Evolutionary conservation across 2,888 invertebrate genomes (phyloP).

Genomic region (Cephus rjabovi): DNA sequence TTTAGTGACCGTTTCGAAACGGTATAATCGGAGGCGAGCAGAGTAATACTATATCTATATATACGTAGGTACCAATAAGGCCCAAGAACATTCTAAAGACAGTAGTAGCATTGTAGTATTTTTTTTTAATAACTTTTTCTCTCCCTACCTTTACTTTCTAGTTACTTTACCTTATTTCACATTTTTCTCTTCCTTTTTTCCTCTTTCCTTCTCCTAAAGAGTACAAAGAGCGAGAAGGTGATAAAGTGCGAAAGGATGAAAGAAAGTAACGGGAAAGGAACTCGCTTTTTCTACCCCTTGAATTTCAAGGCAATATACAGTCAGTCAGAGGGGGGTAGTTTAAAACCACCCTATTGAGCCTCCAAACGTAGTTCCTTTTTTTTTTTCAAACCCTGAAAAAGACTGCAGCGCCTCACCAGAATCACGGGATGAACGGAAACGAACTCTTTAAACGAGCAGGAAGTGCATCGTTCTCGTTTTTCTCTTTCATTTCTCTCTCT

Average conservation of each 20-base stretch:
- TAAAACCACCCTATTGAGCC: neutral
- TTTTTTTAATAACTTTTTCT: neutral
- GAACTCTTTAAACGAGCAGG: neutral
- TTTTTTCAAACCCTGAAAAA: neutral
- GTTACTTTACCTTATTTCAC: neutral
- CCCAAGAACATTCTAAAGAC: neutral
- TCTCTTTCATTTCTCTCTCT: neutral
- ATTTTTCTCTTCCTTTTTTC: neutral
- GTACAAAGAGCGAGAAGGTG: conserved; percentile 16
- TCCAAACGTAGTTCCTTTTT: neutral
- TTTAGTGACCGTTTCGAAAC: conserved; percentile 14
- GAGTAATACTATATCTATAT: neutral
- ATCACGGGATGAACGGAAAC: neutral
- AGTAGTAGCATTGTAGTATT: neutral
- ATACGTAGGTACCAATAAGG: neutral
- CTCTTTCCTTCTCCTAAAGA: neutral
- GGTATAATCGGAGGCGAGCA: conserved; percentile 19
- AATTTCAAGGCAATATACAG: neutral
- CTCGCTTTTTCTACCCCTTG: neutral
- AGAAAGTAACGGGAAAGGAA: conserved; percentile 19
- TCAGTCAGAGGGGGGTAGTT: neutral
- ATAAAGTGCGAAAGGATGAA: conserved; percentile 10
- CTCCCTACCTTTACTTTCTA: neutral
- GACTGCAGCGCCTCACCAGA: neutral
- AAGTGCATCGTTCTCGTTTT: neutral